A percentile compares a stretch with the other conserved stretches of the same genome.
Conservation (phyloP, 2,797 vertebrate species). For the Chaetophractus vellerosus region DNA sequence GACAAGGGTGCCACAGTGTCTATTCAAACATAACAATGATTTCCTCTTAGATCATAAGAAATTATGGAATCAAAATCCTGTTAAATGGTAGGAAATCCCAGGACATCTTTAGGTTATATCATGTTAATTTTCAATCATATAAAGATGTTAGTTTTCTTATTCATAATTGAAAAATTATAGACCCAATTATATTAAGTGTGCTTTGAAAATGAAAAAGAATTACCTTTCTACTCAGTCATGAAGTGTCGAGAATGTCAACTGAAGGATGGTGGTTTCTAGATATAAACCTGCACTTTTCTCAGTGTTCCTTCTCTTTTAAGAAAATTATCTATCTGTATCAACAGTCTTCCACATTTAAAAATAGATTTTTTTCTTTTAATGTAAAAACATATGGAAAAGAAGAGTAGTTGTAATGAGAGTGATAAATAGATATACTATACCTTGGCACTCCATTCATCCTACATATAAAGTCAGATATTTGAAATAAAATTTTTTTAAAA, state of each 20-base stretch:
- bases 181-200: neutral
- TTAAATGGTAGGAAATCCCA: neutral
- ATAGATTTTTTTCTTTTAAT: neutral
- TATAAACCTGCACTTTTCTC: neutral
- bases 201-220: conserved; percentile 41
- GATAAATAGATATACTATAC: neutral
- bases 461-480: conserved; percentile 7
- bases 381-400: neutral
- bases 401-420: neutral
- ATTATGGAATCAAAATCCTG: neutral
- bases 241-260: neutral
- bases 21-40: neutral
- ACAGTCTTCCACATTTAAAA: neutral
- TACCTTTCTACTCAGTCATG: neutral
- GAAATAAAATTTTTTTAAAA: conserved; percentile 32
- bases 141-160: conserved; percentile 20
- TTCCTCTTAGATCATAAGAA: neutral
- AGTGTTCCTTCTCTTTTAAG: neutral
- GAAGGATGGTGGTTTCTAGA: neutral
- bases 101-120: neutral
- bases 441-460: neutral
- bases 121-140: conserved; percentile 21
- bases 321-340: neutral
- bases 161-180: conserved; percentile 25
- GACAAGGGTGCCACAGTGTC: neutral